A percentile compares a stretch with the other conserved stretches of the same genome.
Conservation (phyloP, 92 coral and sea anemone species). For the Porites rus region DNA sequence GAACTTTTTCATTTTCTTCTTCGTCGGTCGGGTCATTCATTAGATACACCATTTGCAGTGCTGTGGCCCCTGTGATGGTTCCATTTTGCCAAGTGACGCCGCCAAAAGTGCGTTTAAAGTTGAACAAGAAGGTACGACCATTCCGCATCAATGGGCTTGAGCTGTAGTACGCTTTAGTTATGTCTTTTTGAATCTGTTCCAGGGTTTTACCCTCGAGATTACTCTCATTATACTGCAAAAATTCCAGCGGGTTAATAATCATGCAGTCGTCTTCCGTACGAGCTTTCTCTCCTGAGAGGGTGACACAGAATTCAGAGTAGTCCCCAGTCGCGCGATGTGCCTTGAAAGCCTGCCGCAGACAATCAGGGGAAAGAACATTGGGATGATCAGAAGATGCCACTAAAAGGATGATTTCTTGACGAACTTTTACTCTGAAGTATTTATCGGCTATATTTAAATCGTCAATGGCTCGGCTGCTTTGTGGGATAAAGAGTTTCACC, state of each 20-base stretch:
- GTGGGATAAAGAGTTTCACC: constrained; percentile 83
- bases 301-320: constrained; percentile 73
- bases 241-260: constrained; percentile 65
- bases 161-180: constrained; percentile 45
- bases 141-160: constrained; percentile 57
- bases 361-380: constrained; percentile 46
- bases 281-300: constrained; percentile 22
- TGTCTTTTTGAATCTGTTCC: constrained; percentile 44
- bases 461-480: constrained; percentile 76
- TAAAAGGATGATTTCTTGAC: constrained; percentile 65
- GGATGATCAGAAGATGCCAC: constrained; percentile 46
- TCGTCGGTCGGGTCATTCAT: constrained; percentile 51
- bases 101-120: constrained; percentile 59
- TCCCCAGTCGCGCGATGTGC: constrained; percentile 49
- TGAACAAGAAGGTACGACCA: constrained; percentile 65
- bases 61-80: constrained; percentile 20
- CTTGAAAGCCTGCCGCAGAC: constrained; percentile 62
- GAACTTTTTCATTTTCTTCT: constrained; percentile 21
- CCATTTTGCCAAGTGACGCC: neutral
- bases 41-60: constrained; percentile 59
- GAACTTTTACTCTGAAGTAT: constrained; percentile 67
- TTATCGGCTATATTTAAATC: constrained; percentile 74
- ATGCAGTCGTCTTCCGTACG: constrained; percentile 35
- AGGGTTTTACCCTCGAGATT: constrained; percentile 27
- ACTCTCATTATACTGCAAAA: constrained; percentile 55